Conservation (phyloP, 2,888 invertebrate species). For the Phortica okadai region DNA sequence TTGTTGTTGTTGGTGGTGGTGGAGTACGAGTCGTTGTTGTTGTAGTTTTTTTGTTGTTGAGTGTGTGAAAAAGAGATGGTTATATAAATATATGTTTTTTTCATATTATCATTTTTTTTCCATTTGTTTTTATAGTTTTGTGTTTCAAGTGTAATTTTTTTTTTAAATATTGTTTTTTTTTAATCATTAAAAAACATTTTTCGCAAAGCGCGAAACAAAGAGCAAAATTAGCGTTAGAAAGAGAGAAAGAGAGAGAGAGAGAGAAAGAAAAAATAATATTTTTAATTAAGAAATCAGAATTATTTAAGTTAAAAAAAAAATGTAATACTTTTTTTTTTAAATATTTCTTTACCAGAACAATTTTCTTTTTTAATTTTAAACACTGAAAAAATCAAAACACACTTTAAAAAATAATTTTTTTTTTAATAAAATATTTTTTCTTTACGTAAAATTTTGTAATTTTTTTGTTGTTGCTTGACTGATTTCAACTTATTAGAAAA, state of each 20-base stretch:
- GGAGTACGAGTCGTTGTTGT: constrained; percentile 39
- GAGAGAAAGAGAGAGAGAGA: constrained; percentile 10
- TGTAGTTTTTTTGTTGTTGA: constrained; percentile 29
- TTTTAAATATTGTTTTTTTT: constrained; percentile 4
- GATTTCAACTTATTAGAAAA: constrained; percentile 55
- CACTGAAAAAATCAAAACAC: constrained; percentile 9
- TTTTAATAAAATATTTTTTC: constrained; percentile 47
- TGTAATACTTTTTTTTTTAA: background rate
- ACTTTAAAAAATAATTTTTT: constrained; percentile 34
- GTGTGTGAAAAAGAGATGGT: constrained; percentile 2
- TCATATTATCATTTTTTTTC: background rate
- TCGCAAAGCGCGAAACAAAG: constrained; percentile 14
- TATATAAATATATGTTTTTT: background rate
- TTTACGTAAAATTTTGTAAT: constrained; percentile 31
- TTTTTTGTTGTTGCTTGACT: constrained; percentile 49
- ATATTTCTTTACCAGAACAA: background rate
- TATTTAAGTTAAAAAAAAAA: background rate
- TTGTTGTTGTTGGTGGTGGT: constrained; percentile 42
- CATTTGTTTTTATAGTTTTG: constrained; percentile 1
- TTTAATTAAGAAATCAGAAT: constrained; percentile 16
- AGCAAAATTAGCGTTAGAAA: constrained; percentile 22
- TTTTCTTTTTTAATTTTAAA: constrained; percentile 16
- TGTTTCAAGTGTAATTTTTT: constrained; percentile 9
- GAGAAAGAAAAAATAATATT: constrained; percentile 28
- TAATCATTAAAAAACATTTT: constrained; percentile 20